Evolutionary conservation across 2,797 vertebrate genomes (phyloP).

Genomic region (Karalla daura): DNA sequence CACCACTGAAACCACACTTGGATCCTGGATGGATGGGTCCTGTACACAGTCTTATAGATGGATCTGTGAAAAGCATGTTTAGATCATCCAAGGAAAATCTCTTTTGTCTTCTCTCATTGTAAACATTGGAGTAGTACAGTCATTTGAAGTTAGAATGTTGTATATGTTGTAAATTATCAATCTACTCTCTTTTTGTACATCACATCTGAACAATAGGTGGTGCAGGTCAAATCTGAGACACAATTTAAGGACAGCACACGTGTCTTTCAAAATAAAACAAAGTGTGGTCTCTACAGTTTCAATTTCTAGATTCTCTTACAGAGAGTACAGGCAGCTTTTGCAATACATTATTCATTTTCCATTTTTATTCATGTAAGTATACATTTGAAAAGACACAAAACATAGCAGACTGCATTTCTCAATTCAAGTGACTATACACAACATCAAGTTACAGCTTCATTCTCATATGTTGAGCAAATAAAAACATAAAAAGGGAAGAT

Average conservation of each 20-base stretch:
- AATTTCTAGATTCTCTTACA: neutral
- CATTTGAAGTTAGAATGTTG: neutral
- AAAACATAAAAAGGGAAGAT: too few relatives aligned
- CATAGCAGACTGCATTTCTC: neutral
- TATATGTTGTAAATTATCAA: neutral
- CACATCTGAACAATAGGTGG: neutral
- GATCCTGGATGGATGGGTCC: constrained; percentile 67
- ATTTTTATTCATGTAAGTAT: neutral
- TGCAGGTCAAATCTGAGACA: neutral
- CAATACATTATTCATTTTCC: neutral
- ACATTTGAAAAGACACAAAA: neutral
- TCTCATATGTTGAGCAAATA: neutral
- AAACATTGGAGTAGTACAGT: neutral
- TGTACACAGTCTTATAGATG: constrained; percentile 54
- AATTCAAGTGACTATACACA: neutral
- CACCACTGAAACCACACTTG: constrained; percentile 7
- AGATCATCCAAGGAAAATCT: neutral
- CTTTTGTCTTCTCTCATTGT: neutral
- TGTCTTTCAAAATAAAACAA: constrained; percentile 1
- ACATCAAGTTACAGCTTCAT: neutral
- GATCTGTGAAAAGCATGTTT: constrained; percentile 67
- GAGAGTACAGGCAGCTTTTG: neutral
- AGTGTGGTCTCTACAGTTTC: neutral
- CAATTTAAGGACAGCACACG: neutral
- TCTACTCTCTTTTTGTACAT: too few relatives aligned